Conservation (phyloP, 2,113 vertebrate species). For the Azemiops feae region DNA sequence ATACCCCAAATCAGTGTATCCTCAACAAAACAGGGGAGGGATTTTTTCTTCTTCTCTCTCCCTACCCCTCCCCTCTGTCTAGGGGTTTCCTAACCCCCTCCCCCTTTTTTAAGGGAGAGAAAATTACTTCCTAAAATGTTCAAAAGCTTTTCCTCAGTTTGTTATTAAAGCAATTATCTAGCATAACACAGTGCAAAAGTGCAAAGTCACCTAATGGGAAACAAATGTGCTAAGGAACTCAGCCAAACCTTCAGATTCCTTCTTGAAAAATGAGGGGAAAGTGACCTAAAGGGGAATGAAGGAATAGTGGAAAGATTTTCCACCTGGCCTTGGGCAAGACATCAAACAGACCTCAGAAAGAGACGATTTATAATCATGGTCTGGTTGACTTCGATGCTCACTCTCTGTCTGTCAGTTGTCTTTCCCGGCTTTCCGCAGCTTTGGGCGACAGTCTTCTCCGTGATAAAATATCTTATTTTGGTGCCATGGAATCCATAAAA, state of each 20-base stretch:
- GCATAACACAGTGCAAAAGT: slow-evolving; percentile 75
- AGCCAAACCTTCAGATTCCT: slow-evolving; percentile 66
- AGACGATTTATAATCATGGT: slow-evolving; percentile 76
- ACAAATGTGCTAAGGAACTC: slow-evolving; percentile 75
- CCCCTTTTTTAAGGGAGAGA: slow-evolving; percentile 53
- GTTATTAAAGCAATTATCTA: slow-evolving; percentile 86
- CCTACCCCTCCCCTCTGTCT: slow-evolving; percentile 48
- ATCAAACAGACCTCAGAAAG: slow-evolving; percentile 72
- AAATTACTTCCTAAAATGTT: slow-evolving; percentile 81
- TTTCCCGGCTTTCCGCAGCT: background rate
- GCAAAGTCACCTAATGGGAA: slow-evolving; percentile 78
- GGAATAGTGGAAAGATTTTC: slow-evolving; percentile 74
- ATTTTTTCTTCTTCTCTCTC: background rate
- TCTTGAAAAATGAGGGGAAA: slow-evolving; percentile 79
- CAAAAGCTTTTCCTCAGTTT: slow-evolving; percentile 80
- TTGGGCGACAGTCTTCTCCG: background rate
- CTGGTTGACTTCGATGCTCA: slow-evolving; percentile 57
- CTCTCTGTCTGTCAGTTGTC: slow-evolving; percentile 47
- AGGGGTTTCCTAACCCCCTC: slow-evolving; percentile 57
- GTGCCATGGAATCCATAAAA: background rate
- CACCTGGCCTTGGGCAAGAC: slow-evolving; percentile 78
- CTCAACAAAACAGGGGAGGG: slow-evolving; percentile 17
- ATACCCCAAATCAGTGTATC: slow-evolving; percentile 31
- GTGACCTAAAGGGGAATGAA: slow-evolving; percentile 68
- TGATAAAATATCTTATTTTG: background rate